A percentile compares a stretch with the other conserved stretches of the same genome.
phyloP scores from a whole-genome alignment of 2,113 vertebrate genomes.

The Bos indicus region DNA sequence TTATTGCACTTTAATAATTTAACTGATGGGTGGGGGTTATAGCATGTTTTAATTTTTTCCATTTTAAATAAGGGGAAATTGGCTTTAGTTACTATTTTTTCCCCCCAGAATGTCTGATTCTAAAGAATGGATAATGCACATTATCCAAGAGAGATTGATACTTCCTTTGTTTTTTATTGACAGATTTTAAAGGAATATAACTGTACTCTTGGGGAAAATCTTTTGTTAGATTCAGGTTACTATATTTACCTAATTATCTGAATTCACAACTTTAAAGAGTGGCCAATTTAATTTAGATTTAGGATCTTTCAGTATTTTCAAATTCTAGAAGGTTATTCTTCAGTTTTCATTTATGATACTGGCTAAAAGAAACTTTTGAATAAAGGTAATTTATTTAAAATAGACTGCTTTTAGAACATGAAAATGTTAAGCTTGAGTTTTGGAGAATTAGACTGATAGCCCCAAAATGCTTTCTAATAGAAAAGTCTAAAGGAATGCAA shows the following conservation, averaged over 20 bases:
- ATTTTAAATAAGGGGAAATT: slow-evolving; percentile 20
- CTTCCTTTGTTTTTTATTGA: neutral
- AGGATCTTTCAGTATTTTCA: neutral
- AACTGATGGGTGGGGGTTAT: neutral
- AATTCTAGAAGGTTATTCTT: neutral
- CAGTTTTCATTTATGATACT: neutral
- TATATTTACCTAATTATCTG: neutral
- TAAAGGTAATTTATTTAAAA: neutral
- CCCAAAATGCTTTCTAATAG: neutral
- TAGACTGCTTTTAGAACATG: neutral
- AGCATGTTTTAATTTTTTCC: neutral
- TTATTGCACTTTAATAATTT: neutral
- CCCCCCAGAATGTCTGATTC: neutral
- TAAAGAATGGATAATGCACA: neutral
- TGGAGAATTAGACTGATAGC: neutral
- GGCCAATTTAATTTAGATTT: neutral
- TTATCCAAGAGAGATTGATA: neutral
- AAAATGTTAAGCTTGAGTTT: neutral
- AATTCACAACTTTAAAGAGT: neutral
- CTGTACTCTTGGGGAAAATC: neutral
- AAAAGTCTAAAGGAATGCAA: neutral
- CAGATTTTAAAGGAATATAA: neutral
- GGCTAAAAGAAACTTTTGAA: neutral
- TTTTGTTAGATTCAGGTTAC: neutral
- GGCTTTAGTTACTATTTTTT: neutral